phyloP scores from a whole-genome alignment of 2,113 vertebrate genomes.

The Perca flavescens region DNA sequence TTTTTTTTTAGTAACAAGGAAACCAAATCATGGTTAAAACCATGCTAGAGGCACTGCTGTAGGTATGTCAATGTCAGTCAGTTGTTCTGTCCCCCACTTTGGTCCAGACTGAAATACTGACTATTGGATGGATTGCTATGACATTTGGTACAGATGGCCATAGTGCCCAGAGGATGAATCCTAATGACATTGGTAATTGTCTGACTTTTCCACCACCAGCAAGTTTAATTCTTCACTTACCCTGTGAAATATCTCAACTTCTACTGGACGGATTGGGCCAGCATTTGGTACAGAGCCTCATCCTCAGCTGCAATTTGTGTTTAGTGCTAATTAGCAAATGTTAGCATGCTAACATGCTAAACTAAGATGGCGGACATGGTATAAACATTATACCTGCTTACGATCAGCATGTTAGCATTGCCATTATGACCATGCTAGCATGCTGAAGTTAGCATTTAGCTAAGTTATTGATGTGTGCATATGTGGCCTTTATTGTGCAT shows the following conservation, averaged over 20 bases:
- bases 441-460: background rate
- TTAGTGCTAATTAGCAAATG: background rate
- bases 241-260: background rate
- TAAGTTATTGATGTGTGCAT: constrained; percentile 11
- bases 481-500: background rate
- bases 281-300: background rate
- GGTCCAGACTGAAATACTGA: background rate
- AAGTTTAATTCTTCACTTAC: background rate
- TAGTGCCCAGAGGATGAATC: background rate
- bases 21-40: background rate
- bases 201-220: background rate
- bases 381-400: background rate
- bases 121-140: background rate
- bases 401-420: background rate
- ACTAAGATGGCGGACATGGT: background rate
- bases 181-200: background rate
- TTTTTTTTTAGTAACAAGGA: background rate
- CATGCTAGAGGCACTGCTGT: background rate
- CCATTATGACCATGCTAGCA: background rate
- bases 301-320: no score
- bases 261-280: background rate
- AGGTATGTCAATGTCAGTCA: background rate
- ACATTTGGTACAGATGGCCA: background rate
- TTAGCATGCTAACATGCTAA: background rate
- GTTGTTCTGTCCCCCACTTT: background rate